These are phyloP conservation scores for Zhuqinia jingwanae DNA, from an alignment of 2,888 invertebrate species.

Conservation along the genomic window DNA sequence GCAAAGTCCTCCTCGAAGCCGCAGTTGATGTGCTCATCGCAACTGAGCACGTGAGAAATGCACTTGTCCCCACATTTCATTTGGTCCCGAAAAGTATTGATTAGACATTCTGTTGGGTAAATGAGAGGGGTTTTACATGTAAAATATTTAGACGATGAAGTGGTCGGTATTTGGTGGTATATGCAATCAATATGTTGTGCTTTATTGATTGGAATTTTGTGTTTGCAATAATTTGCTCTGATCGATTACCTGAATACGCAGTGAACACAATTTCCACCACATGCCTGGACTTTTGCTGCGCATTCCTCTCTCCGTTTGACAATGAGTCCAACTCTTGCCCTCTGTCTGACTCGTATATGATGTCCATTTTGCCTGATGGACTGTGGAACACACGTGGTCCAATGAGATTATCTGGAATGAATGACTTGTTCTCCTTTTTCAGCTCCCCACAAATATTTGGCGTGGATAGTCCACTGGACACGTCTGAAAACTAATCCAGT, in stretches of 20 bases:
- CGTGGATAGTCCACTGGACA: slow-evolving; percentile 56
- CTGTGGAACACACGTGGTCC: slow-evolving; percentile 74
- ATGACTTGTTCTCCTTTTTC: slow-evolving; percentile 72
- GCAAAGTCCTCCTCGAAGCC: slow-evolving; percentile 77
- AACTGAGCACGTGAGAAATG: slow-evolving; percentile 75
- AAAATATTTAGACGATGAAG: slow-evolving; percentile 19
- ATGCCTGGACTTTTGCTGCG: slow-evolving; percentile 63
- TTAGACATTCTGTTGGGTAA: slow-evolving; percentile 44
- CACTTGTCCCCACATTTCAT: slow-evolving; percentile 72
- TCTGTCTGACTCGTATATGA: slow-evolving; percentile 67
- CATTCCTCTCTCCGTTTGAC: slow-evolving; percentile 15
- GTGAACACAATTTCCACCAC: slow-evolving; percentile 78
- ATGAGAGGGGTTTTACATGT: not conserved
- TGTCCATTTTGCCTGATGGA: slow-evolving; percentile 68
- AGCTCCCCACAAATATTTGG: slow-evolving; percentile 72
- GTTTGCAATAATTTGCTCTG: not conserved
- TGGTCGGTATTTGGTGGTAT: slow-evolving; percentile 6
- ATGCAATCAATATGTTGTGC: slow-evolving; percentile 13
- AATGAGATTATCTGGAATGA: slow-evolving; percentile 68
- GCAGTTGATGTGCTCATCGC: slow-evolving; percentile 77
- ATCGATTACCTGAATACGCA: slow-evolving; percentile 73
- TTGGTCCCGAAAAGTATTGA: slow-evolving; percentile 59
- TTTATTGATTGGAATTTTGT: not conserved
- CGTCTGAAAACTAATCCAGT: slow-evolving; percentile 63
- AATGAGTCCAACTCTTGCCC: slow-evolving; percentile 57